Percentiles rank a stretch among this genome's conserved stretches.
These are phyloP conservation scores for Macaca mulatta DNA, from an alignment of 2,113 vertebrate genomes.

Conservation along the genomic window DNA sequence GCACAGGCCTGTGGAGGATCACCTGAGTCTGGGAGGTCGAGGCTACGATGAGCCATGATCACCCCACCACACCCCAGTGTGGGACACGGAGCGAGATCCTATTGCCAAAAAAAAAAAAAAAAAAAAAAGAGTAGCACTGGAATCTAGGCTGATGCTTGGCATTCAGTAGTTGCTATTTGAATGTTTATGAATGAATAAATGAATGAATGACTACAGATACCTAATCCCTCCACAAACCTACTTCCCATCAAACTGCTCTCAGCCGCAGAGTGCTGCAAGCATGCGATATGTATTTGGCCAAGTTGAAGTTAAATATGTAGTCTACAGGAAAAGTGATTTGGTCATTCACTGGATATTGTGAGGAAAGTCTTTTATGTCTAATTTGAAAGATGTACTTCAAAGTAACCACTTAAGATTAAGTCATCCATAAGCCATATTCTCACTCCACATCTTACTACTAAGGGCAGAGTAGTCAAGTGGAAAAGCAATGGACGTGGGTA, in stretches of 20 bases:
- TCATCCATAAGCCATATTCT: not conserved
- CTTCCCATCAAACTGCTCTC: not conserved
- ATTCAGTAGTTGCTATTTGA: not conserved
- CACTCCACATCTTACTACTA: not conserved
- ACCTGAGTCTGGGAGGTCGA: too few relatives aligned
- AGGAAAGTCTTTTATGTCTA: not conserved
- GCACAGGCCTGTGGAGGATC: too few relatives aligned
- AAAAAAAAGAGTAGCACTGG: not conserved
- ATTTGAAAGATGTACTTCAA: not conserved
- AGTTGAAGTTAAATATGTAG: not conserved
- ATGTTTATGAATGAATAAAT: slow-evolving; percentile 34
- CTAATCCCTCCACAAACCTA: not conserved
- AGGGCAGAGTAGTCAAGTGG: not conserved
- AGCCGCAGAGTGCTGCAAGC: not conserved
- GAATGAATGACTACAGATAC: not conserved
- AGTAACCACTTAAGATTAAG: not conserved
- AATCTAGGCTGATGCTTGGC: not conserved
- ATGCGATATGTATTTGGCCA: not conserved
- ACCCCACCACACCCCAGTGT: too few relatives aligned
- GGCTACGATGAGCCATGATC: too few relatives aligned
- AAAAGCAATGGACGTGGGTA: not conserved
- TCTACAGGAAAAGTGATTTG: not conserved
- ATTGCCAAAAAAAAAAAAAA: too few relatives aligned
- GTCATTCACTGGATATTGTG: not conserved
- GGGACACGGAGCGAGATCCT: too few relatives aligned